Evolutionary conservation across 2,888 invertebrate species (phyloP), one percentile per base, ranked within the genome.

Genomic region (Lithophane ornitopus): DNA sequence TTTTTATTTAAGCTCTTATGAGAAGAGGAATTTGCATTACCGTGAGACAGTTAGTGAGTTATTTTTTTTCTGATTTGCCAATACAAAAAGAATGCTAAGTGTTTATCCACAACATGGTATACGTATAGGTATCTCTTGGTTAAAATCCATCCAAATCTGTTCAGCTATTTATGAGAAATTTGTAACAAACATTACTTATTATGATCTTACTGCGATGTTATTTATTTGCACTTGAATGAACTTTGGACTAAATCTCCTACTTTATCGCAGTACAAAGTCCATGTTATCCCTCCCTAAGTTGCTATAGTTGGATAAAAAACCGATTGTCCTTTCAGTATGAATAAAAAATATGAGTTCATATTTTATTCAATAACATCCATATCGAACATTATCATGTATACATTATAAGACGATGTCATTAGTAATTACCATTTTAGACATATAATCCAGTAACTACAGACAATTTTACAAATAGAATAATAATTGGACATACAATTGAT

Each of bases 181-280:
- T 28, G 19, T 2, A n/a, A 41, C 1, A 28, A 65, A 62, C 8
- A 34, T n/a, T 3, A n/a, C 9, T n/a, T 41, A n/a, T 41, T 62
- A n/a, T 41, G 41, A 63, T 16, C 22, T 41, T 49, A 44, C 14
- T 8, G 22, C 22, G 3, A 3, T 19, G 19, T 12, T 41, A 7
- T 75, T 70, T 56, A 8, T 66, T 41, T 62, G 12, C 3, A 65
- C 7, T 22, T 69, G 16, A 2, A n/a, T 0, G 39, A 22, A 65
- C 69, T 66, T 61, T 81, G 54, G 39, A 59, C 54, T 41, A 41
- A 39, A 68, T 66, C 0, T 52, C 6, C 2, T 3, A 41, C 1
- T 39, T 54, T 65, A 74, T 65, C 46, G 7, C 4, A 41, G 52
- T 46, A n/a, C 46, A 80, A 75, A 69, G 63, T 80, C 11, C 41